Evolutionary conservation across 2,888 invertebrate genomes (phyloP).

Genomic region (Pristionchus exspectatus): DNA sequence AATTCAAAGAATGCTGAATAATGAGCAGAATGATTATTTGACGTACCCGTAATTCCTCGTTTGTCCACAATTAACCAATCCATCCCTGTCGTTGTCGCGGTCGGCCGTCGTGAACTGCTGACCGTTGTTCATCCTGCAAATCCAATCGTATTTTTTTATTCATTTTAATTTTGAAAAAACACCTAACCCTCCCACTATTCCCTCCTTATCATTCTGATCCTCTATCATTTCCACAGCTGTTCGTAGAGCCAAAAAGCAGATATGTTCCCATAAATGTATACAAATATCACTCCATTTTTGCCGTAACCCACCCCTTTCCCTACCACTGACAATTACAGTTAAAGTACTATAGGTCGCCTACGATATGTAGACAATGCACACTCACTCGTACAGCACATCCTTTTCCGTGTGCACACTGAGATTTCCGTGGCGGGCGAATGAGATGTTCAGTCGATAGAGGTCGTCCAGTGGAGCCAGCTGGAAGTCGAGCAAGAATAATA

Average conservation of each 20-base stretch:
- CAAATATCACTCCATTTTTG: no score
- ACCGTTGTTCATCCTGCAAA: slow-evolving; percentile 38
- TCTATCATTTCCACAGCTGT: no score
- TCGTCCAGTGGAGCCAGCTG: slow-evolving; percentile 31
- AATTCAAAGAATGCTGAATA: no score
- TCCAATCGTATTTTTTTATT: no score
- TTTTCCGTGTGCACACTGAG: slow-evolving; percentile 51
- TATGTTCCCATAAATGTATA: no score
- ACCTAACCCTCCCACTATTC: no score
- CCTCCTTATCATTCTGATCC: not conserved
- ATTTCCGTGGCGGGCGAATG: slow-evolving; percentile 58
- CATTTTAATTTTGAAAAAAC: no score
- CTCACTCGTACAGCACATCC: slow-evolving; percentile 26
- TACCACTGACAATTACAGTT: no score
- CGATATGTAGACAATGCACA: not conserved
- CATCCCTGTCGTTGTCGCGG: slow-evolving; percentile 62
- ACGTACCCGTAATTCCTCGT: slow-evolving; percentile 60
- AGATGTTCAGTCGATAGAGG: slow-evolving; percentile 50
- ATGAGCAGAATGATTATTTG: not conserved
- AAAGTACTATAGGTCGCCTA: no score
- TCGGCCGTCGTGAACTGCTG: slow-evolving; percentile 64
- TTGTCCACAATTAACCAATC: slow-evolving; percentile 59
- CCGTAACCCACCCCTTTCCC: no score
- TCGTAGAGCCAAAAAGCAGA: no score
- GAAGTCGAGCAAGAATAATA: not conserved